Percentiles rank a stretch among this genome's conserved stretches.
Conservation (phyloP, 1,140 invertebrate species). For the Neodiprion virginianus region DNA sequence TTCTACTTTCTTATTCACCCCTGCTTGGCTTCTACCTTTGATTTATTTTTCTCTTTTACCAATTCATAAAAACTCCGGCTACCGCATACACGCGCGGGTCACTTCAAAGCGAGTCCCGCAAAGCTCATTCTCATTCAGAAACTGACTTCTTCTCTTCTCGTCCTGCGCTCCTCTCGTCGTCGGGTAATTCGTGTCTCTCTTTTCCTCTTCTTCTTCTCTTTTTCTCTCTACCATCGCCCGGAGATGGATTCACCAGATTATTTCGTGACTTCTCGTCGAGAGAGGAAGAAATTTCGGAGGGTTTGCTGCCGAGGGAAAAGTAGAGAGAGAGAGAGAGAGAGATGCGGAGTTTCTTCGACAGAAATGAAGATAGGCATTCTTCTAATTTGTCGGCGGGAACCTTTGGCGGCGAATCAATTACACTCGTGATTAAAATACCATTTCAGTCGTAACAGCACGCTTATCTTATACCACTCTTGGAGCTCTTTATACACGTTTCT, state of each 20-base stretch:
- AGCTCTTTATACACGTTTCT: no score
- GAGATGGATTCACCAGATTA: slow-evolving; percentile 3
- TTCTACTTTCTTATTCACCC: no score
- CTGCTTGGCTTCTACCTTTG: no score
- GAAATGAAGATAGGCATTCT: background rate
- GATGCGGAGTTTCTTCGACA: no score
- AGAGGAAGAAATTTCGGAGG: background rate
- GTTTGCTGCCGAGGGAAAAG: background rate
- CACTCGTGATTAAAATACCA: slow-evolving; percentile 3
- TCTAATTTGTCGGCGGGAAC: background rate
- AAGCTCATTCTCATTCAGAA: background rate
- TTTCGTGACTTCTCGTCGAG: background rate
- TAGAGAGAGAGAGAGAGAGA: background rate
- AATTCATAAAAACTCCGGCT: background rate
- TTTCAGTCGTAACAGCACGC: background rate
- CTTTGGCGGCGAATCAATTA: slow-evolving; percentile 2
- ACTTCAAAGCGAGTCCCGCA: no score
- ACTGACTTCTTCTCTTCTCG: background rate
- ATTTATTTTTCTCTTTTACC: no score
- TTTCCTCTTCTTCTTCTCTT: background rate
- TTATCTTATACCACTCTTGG: no score
- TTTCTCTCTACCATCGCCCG: background rate
- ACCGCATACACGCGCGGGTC: no score
- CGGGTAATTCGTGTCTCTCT: background rate
- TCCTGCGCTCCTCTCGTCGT: background rate